Conservation (phyloP, 2,888 invertebrate genomes). For the Rotaria socialis region DNA sequence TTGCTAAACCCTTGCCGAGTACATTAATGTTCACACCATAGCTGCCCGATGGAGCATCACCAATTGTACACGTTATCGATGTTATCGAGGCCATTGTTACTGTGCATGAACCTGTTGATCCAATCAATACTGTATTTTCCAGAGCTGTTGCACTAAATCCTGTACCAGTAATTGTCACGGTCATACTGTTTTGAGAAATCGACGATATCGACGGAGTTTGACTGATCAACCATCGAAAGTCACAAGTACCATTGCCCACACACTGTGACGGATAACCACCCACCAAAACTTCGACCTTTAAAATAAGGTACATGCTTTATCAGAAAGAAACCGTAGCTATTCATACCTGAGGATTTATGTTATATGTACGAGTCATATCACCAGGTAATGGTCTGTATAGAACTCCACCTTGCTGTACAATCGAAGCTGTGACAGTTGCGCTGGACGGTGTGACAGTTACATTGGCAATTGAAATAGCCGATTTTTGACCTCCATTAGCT, state of each 20-base stretch:
- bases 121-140: slow-evolving; percentile 33
- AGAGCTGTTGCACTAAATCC: slow-evolving; percentile 26
- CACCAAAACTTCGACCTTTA: neutral
- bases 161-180: slow-evolving; percentile 31
- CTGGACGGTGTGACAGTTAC: neutral
- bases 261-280: neutral
- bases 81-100: neutral
- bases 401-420: slow-evolving; percentile 30
- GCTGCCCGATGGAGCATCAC: slow-evolving; percentile 30
- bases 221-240: neutral
- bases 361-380: slow-evolving; percentile 26
- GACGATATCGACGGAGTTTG: neutral
- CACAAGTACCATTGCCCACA: neutral
- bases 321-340: too few species aligned
- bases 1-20: slow-evolving; percentile 28
- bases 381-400: slow-evolving; percentile 38
- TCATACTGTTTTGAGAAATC: neutral
- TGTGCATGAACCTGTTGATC: slow-evolving; percentile 2
- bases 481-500: slow-evolving; percentile 38
- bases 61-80: slow-evolving; percentile 1
- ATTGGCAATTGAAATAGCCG: neutral
- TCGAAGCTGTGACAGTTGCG: neutral
- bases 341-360: slow-evolving; percentile 19
- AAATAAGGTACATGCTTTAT: neutral
- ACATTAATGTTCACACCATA: slow-evolving; percentile 33